Evolutionary conservation across 2,113 vertebrate genomes (phyloP).

Genomic region (Clarias gariepinus): DNA sequence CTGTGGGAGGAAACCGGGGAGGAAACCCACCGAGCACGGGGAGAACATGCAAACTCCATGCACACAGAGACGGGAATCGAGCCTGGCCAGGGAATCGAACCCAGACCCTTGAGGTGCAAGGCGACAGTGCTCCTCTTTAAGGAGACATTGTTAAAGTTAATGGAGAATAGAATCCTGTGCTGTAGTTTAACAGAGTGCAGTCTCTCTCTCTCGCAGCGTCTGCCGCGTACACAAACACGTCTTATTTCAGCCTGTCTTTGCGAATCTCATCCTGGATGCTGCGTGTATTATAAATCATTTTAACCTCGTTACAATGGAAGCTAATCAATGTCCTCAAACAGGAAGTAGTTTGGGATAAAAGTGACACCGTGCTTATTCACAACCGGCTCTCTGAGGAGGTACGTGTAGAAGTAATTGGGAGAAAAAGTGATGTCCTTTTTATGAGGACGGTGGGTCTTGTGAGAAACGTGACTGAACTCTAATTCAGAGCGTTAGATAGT

Average conservation of each 20-base stretch:
- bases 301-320: background rate
- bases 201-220: background rate
- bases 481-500: background rate
- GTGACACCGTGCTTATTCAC: background rate
- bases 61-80: too few species aligned
- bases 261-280: background rate
- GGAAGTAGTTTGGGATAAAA: slow-evolving; percentile 4
- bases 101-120: too few species aligned
- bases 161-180: slow-evolving; percentile 35
- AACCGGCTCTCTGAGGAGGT: background rate
- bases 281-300: background rate
- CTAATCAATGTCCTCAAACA: background rate
- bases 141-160: slow-evolving; percentile 49
- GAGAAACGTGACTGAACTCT: slow-evolving; percentile 5
- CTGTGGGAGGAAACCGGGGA: too few species aligned
- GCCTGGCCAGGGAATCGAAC: too few species aligned
- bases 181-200: background rate
- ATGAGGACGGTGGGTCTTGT: background rate
- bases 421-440: slow-evolving; percentile 5
- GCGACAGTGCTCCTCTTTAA: slow-evolving; percentile 22
- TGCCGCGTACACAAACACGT: background rate
- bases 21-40: too few species aligned
- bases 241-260: background rate
- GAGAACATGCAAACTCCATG: too few species aligned
- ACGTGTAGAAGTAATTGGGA: slow-evolving; percentile 4